These are phyloP conservation scores for Lophura nycthemera DNA, from an alignment of 2,113 vertebrate species.

Conservation along the genomic window DNA sequence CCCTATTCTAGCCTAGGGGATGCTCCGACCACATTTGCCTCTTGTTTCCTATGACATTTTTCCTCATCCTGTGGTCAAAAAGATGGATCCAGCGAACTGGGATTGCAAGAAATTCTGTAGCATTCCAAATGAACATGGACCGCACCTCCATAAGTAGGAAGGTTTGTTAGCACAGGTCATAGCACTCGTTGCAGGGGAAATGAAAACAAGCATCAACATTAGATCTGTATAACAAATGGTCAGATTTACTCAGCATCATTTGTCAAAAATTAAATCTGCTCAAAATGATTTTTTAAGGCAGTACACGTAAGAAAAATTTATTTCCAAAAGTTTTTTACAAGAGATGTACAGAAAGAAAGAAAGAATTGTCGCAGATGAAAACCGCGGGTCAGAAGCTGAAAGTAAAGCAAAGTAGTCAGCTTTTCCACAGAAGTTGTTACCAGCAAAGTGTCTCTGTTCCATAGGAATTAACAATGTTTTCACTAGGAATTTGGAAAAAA, in stretches of 20 bases:
- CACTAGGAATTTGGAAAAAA: neutral
- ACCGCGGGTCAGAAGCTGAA: neutral
- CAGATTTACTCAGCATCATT: neutral
- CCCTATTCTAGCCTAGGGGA: neutral
- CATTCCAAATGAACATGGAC: neutral
- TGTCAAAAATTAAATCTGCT: neutral
- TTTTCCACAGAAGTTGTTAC: neutral
- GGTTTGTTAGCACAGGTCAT: neutral
- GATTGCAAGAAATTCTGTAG: neutral
- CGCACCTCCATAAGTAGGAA: neutral
- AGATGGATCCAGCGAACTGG: fast-evolving
- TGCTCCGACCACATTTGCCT: neutral
- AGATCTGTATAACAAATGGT: neutral
- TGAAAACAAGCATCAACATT: neutral
- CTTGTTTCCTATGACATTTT: neutral
- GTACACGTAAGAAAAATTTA: neutral
- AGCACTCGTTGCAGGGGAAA: neutral
- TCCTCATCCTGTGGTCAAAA: neutral
- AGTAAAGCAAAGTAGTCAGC: neutral
- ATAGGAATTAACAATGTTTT: neutral
- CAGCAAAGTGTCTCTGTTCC: neutral
- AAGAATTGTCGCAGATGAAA: neutral
- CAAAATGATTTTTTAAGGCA: neutral
- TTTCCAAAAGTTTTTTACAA: neutral
- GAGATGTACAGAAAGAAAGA: neutral